phyloP scores from a whole-genome alignment of 2,888 invertebrate species.

The Lampropteryx suffumata region DNA sequence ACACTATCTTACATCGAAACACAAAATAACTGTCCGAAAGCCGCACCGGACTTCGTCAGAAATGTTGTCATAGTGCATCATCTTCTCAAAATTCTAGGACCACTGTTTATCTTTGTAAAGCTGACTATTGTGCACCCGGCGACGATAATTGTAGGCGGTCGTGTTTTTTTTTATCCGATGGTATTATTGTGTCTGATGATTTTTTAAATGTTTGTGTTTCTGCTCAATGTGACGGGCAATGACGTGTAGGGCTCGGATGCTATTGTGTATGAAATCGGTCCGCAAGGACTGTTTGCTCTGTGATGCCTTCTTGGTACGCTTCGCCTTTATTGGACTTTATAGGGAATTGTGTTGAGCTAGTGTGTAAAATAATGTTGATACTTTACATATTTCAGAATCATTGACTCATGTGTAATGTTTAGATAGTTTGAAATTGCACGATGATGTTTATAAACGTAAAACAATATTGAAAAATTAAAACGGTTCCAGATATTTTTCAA shows the following conservation, averaged over 20 bases:
- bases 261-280: conserved; percentile 64
- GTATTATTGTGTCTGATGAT: conserved; percentile 68
- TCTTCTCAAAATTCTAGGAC: conserved; percentile 51
- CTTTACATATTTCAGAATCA: conserved; percentile 31
- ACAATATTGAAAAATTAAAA: too few species aligned
- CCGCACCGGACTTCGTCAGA: conserved; percentile 34
- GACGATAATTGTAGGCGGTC: conserved; percentile 62
- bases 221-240: conserved; percentile 72
- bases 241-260: conserved; percentile 66
- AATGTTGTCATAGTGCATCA: conserved; percentile 55
- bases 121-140: conserved; percentile 64
- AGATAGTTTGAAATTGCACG: too few species aligned
- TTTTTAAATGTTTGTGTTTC: conserved; percentile 79
- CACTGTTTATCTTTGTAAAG: conserved; percentile 70
- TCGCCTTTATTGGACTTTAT: conserved; percentile 49
- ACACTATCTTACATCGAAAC: conserved; percentile 11
- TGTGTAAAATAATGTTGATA: conserved; percentile 45
- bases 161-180: conserved; percentile 48
- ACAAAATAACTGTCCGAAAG: conserved; percentile 29
- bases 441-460: too few species aligned
- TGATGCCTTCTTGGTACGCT: conserved; percentile 56
- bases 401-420: too few species aligned
- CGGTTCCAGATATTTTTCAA: too few species aligned
- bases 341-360: conserved; percentile 24
- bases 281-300: conserved; percentile 60